A percentile compares a stretch with the other conserved stretches of the same genome.
Conservation (phyloP, 2,797 vertebrate species). For the Cirrhinus mrigala region DNA sequence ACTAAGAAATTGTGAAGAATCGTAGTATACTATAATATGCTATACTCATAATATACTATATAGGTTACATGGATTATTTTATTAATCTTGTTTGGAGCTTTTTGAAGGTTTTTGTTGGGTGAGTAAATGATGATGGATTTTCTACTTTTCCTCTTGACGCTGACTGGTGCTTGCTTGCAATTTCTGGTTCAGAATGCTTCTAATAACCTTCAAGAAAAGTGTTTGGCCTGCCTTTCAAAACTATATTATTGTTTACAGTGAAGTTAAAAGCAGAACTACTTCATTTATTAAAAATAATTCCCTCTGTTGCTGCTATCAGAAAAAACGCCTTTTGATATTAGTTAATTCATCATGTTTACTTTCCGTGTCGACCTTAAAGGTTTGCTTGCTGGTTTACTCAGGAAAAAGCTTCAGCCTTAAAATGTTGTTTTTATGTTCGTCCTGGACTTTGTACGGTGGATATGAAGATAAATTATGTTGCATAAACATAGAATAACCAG, state of each 20-base stretch:
- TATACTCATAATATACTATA: neutral
- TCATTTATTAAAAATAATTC: conserved; percentile 20
- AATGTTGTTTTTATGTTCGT: conserved; percentile 15
- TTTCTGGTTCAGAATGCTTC: neutral
- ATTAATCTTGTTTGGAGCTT: neutral
- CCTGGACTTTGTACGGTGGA: neutral
- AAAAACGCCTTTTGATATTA: conserved; percentile 46
- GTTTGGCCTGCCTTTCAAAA: conserved; percentile 41
- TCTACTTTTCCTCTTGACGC: neutral
- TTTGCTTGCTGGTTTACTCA: neutral
- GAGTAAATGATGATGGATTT: neutral
- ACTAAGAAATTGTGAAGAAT: too few species aligned
- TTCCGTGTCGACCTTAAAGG: conserved; percentile 45
- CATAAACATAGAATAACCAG: conserved; percentile 52
- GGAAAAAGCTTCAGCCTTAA: neutral
- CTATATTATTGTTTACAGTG: conserved; percentile 14
- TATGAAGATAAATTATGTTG: conserved; percentile 53
- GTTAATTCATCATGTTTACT: conserved; percentile 51
- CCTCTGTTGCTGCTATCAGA: conserved; percentile 33
- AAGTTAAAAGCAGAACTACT: conserved; percentile 1
- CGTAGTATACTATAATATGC: too few species aligned
- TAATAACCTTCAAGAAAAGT: conserved; percentile 3
- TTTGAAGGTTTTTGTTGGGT: neutral
- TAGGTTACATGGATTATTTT: neutral
- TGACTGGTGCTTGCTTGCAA: neutral